phyloP scores from a whole-genome alignment of 2,888 invertebrate species.

The Carcina quercana region DNA sequence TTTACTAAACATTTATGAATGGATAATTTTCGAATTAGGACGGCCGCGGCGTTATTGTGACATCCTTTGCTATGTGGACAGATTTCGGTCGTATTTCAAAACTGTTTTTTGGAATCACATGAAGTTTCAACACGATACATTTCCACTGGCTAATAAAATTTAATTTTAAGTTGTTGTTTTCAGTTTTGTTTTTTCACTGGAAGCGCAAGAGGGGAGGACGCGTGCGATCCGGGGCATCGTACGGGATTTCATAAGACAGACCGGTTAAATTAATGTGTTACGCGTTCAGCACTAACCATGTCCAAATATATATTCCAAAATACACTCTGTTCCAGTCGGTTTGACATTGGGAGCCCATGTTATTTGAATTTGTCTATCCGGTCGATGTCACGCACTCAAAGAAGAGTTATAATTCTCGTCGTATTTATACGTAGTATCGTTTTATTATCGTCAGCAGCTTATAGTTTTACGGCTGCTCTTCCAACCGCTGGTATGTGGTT shows the following conservation, averaged over 20 bases:
- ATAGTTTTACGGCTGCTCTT: constrained; percentile 14
- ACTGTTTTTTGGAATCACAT: constrained; percentile 35
- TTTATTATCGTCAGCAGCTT: constrained; percentile 19
- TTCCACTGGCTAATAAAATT: too few species aligned
- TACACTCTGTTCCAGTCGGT: constrained; percentile 30
- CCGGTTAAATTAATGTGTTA: constrained; percentile 36
- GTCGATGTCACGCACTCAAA: constrained; percentile 28
- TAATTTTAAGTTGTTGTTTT: too few species aligned
- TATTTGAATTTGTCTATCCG: constrained; percentile 41
- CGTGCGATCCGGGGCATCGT: constrained; percentile 8
- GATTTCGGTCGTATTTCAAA: constrained; percentile 48
- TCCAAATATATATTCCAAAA: constrained; percentile 47
- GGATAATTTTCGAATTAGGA: constrained; percentile 6
- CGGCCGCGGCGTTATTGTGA: constrained; percentile 21
- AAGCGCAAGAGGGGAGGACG: not conserved
- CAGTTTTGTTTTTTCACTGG: not conserved
- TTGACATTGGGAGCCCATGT: constrained; percentile 32
- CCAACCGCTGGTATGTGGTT: constrained; percentile 8
- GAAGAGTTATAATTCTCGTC: constrained; percentile 21
- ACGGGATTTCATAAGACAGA: constrained; percentile 35
- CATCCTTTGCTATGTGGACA: constrained; percentile 42
- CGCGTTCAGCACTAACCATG: constrained; percentile 31
- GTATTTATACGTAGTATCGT: constrained; percentile 17
- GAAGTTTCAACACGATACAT: constrained; percentile 27
- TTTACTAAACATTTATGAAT: too few species aligned